phyloP scores from a whole-genome alignment of 2,888 invertebrate species.

The Epirrhoe tristata region DNA sequence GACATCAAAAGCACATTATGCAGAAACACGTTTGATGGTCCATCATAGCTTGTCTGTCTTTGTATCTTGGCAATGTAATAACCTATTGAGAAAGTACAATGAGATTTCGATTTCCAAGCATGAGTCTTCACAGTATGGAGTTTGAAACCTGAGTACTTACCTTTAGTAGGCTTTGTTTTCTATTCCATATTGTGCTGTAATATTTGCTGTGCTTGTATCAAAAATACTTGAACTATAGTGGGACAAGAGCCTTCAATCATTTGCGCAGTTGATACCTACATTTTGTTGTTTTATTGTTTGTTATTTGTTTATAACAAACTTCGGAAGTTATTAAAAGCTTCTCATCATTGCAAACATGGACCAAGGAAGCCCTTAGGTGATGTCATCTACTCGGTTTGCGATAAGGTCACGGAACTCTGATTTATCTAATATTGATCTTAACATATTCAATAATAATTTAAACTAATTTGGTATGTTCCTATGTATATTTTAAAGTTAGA shows the following conservation, averaged over 20 bases:
- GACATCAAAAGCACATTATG: not conserved
- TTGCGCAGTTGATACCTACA: constrained; percentile 10
- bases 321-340: constrained; percentile 20
- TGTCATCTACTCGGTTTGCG: constrained; percentile 15
- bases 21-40: not conserved
- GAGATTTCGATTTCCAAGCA: too few species aligned
- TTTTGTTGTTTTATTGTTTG: not conserved
- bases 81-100: too few species aligned
- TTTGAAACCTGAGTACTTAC: too few species aligned
- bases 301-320: constrained; percentile 15
- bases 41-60: not conserved
- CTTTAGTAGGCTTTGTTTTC: too few species aligned
- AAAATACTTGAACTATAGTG: not conserved
- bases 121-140: too few species aligned
- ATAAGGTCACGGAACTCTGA: constrained; percentile 18
- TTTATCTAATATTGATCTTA: not conserved
- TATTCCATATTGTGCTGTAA: too few species aligned
- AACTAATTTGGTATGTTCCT: not conserved
- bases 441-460: constrained; percentile 7
- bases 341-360: constrained; percentile 17
- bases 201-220: too few species aligned
- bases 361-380: constrained; percentile 23
- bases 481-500: not conserved
- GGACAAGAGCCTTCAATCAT: not conserved
- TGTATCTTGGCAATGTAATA: too few species aligned